These are phyloP conservation scores for Julus scanicus DNA, from an alignment of 2,888 invertebrate species.

Conservation along the genomic window DNA sequence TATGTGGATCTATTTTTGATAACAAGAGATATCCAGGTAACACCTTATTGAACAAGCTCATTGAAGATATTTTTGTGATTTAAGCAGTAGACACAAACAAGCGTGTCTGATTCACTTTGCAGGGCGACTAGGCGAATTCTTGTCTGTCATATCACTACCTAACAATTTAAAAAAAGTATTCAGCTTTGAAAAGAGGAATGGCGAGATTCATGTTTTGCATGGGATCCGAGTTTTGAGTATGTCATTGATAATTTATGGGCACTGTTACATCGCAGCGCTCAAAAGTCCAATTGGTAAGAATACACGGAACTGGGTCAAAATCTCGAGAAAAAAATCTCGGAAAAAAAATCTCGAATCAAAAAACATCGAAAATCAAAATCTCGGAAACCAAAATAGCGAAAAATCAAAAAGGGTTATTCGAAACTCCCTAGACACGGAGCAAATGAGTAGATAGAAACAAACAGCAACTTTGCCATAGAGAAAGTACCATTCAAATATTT, in stretches of 20 bases:
- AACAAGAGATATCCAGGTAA: constrained; percentile 9
- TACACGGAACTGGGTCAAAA: too few species aligned
- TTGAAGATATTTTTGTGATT: not conserved
- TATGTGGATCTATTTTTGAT: not conserved
- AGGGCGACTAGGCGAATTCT: not conserved
- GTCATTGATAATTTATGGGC: not conserved
- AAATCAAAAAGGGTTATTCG: too few species aligned
- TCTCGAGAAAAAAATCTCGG: too few species aligned
- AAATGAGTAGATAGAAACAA: too few species aligned
- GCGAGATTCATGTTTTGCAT: not conserved
- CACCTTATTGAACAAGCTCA: too few species aligned
- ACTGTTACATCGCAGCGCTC: not conserved
- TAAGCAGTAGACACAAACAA: not conserved
- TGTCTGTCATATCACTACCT: not conserved
- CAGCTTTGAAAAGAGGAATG: not conserved
- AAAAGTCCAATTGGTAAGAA: not conserved
- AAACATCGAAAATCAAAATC: too few species aligned
- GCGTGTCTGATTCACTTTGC: not conserved
- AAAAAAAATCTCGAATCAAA: too few species aligned
- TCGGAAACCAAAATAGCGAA: too few species aligned
- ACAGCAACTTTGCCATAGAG: too few species aligned
- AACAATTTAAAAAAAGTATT: not conserved
- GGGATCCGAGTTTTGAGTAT: not conserved
- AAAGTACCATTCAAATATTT: too few species aligned
- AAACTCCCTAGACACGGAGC: too few species aligned